Base-by-base conservation (phyloP, 2,797 vertebrate genomes). In the Sebastolobus altivelis region DNA sequence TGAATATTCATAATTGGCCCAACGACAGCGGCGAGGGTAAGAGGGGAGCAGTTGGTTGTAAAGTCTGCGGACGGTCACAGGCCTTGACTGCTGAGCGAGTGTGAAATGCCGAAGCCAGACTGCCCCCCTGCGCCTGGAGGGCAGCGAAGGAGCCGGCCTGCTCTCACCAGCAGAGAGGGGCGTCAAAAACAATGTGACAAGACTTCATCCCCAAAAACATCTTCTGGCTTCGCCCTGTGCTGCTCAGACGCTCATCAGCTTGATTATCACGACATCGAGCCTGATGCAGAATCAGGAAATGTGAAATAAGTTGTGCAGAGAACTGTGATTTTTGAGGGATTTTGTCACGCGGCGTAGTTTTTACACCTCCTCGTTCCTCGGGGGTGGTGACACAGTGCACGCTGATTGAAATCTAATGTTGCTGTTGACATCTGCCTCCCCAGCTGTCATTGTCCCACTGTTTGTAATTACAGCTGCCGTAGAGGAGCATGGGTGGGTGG, bases 1-100 rank as follows among this genome's bases (percentile, higher is more conserved):
- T 96, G 95, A 96, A 97, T 97, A 97, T 97, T 97, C 95, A 97
- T 97, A 97, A 96, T 93, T 95, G 94, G 95, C 96, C 97, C 96
- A 97, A 97, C 97, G 96, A 89, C 96, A 97, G 96, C 94, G 92
- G 93, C 7, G 81, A 93, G 88, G 87, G 94, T 93, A 77, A 70
- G 90, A 89, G 94, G 93, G 62, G 91, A 94, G 95, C 94, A 93
- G 95, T 93, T 93, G 97, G 96, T 96, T 96, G 88, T 89, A 92
- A 93, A 90, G 89, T 93, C 95, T 91, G 93, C 75, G 91, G 89
- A 92, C 87, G 94, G 95, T 96, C 97, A 95, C 84, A 94, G 95
- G 90, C 88, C 91, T 93, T 96, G 96, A 97, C 92, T 96, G 95
- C 93, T 94, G 89, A 83, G 90, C 88, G 82, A 89, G 96, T 95